Evolutionary conservation across 2,797 vertebrate species (phyloP), one percentile per base, ranked within the genome.

Genomic region (Sebastes steindachneri): DNA sequence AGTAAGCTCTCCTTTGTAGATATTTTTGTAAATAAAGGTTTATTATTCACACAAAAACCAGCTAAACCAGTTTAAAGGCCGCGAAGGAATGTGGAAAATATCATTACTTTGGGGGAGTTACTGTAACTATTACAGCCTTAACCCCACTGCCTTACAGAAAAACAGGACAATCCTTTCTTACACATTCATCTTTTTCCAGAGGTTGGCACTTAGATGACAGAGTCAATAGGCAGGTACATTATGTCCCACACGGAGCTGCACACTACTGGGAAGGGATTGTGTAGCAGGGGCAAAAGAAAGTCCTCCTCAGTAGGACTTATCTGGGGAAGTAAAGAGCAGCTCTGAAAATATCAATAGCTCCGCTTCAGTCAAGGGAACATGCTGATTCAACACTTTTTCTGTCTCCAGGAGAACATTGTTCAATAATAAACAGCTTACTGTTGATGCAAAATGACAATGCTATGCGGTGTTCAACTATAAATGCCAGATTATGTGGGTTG

Each of bases 261-360:
- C 48, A 71, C 33, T 54, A 14, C 57, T 33, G 23, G 76, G 71
- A 82, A 41, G 45, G 59, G 82, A 86, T 79, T 84, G 83, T 80
- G 73, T 84, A 79, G 84, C 85, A 79, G 45, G 65, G 69, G 63
- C 25, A 78, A 87, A 85, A 85, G 53, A 89, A 80, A 37, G 83
- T 72, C 83, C 75, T 86, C 66, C 82, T 83, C 86, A 68, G 33
- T 71, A 51, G 84, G 90, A 92, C 81, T 88, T 83, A 86, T 89
- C 87, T 88, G 68, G 55, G 63, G 68, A 83, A 79, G 78, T 73
- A 89, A 79, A 87, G 83, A 85, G 73, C 75, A 77, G 86, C 73
- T 82, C 81, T 88, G 82, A 80, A 93, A 91, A 94, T 93, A 93
- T 91, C 92, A 91, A 94, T 92, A 92, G 79, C 85, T 80, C 75